These are phyloP conservation scores for Natrix natrix DNA, from an alignment of 2,797 vertebrate species.

Conservation along the genomic window DNA sequence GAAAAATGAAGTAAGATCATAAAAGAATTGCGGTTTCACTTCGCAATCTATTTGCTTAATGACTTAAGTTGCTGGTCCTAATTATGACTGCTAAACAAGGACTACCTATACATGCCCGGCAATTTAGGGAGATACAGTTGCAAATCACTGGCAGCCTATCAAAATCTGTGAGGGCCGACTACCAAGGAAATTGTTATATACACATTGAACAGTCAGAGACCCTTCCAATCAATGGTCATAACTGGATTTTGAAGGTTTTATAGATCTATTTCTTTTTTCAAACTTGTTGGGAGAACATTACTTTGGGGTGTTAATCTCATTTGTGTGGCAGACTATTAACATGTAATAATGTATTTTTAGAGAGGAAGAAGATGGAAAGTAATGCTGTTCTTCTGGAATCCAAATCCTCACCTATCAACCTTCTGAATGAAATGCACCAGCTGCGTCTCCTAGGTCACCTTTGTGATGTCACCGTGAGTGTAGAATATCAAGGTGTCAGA, in stretches of 20 bases:
- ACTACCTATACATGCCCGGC: not conserved
- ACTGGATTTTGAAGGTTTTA: not conserved
- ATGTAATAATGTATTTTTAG: not conserved
- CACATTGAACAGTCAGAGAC: no score
- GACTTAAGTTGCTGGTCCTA: not conserved
- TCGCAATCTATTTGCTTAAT: not conserved
- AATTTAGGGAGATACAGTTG: not conserved
- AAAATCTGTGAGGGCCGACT: not conserved
- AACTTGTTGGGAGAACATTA: not conserved
- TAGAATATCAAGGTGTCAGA: constrained; percentile 82
- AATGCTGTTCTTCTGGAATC: constrained; percentile 82
- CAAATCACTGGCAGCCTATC: not conserved
- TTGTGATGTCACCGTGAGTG: constrained; percentile 88
- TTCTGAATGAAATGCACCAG: constrained; percentile 86
- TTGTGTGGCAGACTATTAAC: not conserved
- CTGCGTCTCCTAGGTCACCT: constrained; percentile 83
- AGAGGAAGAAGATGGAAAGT: constrained; percentile 79
- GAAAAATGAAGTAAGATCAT: not conserved
- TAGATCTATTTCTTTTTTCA: not conserved
- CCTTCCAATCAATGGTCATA: not conserved
- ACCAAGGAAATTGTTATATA: not conserved
- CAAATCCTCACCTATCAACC: constrained; percentile 79
- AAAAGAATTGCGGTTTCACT: not conserved
- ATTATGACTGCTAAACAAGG: not conserved
- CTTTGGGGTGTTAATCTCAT: not conserved